Evolutionary conservation across 2,888 invertebrate genomes (phyloP), one percentile per base, ranked within the genome.

Genomic region (Eustalomyia histrio): DNA sequence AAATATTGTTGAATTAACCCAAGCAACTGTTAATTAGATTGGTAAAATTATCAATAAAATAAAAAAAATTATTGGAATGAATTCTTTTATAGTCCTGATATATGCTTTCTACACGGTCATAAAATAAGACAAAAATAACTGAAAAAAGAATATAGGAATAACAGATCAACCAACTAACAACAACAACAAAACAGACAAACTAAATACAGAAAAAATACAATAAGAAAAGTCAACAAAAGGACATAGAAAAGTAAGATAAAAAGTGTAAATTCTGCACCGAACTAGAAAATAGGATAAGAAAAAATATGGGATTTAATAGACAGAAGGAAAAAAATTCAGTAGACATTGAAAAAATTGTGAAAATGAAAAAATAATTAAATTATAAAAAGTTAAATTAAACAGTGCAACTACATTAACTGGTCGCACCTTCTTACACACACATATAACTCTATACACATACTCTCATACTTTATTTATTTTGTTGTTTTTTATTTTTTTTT

Each of bases 131-230:
- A 39, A 68, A 29, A 39, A 58, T 35, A 57, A 50, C 29, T 57
- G 55, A 29, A 29, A 43, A 71, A 60, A 55, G 43, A 60, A 71
- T 58, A 29, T 10, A 53, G 53, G 39, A 64, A 76, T 21, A 65
- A 9, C 21, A 76, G 58, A 71, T 57, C 9, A 52, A 71, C 16
- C 21, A 57, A 57, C 35, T 39, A 76, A 24, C 14, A 52, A 55
- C 18, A 52, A 55, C 18, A 60, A 65, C 18, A 43, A 60, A 76
- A 73, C 76, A 76, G 60, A 69, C 72, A 68, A 21, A 72, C n/a
- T 55, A 60, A 72, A 68, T 76, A 76, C 71, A 67, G 39, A 72
- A 76, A 14, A 53, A 80, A 47, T 21, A 14, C 43, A 68, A 74
- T 65, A 47, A 43, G 5, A 60, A 21, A 67, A 72, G 14, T 67